Evolutionary conservation across 2,797 vertebrate species (phyloP).

Genomic region (Passerculus sandwichensis): DNA sequence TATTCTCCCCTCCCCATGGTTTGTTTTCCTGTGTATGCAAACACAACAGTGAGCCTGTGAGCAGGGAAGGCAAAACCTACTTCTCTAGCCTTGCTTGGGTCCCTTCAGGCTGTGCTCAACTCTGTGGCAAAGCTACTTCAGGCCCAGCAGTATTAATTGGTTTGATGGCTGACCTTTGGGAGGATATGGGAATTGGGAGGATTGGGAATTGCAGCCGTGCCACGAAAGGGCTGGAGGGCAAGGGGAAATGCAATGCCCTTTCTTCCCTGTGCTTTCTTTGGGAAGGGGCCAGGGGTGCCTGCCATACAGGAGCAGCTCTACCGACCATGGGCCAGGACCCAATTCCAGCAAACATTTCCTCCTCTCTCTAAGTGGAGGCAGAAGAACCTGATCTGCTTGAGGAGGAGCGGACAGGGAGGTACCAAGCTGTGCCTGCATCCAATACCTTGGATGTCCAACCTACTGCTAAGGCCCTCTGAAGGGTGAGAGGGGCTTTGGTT

Average conservation of each 20-base stretch:
- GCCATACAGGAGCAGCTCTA: neutral
- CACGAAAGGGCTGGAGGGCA: neutral
- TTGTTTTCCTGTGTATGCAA: neutral
- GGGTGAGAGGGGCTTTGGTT: neutral
- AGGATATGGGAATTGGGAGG: neutral
- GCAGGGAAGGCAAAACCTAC: neutral
- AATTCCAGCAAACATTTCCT: neutral
- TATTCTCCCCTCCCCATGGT: fast-evolving
- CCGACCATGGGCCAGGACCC: fast-evolving
- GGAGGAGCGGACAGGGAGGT: neutral
- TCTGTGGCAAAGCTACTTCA: neutral
- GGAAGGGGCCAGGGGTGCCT: neutral
- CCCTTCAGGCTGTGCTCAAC: neutral
- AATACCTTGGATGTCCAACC: fast-evolving
- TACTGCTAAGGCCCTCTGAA: fast-evolving
- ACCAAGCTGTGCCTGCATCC: neutral
- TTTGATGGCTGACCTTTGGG: neutral
- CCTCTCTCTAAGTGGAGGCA: neutral
- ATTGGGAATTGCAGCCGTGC: fast-evolving
- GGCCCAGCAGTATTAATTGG: neutral
- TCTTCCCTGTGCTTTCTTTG: neutral
- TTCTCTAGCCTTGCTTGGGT: neutral
- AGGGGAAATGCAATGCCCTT: neutral
- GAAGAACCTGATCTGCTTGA: neutral
- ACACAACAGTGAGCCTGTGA: neutral